Percentiles rank a stretch among this genome's conserved stretches.
Conservation (phyloP, 2,797 vertebrate species). For the Xenopus petersii region DNA sequence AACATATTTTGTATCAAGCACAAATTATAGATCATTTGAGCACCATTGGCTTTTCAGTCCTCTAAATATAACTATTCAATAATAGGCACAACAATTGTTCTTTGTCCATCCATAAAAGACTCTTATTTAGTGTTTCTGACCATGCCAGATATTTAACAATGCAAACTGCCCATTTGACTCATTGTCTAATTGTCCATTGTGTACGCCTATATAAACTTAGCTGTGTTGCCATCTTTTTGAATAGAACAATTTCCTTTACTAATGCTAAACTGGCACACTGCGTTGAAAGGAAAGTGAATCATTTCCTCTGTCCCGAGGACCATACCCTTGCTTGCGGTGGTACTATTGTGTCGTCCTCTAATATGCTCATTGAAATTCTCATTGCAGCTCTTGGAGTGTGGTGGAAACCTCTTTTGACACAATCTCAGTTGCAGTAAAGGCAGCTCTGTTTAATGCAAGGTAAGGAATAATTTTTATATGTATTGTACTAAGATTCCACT, state of each 20-base stretch:
- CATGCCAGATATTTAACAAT: slow-evolving; percentile 8
- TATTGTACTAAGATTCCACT: too few relatives aligned
- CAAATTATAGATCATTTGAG: too few relatives aligned
- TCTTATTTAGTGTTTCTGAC: slow-evolving; percentile 4
- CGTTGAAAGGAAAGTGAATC: neutral
- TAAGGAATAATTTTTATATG: slow-evolving; percentile 55
- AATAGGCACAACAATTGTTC: neutral
- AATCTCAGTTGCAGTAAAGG: slow-evolving; percentile 90
- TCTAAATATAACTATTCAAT: too few relatives aligned
- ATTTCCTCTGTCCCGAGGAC: neutral
- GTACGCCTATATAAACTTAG: neutral
- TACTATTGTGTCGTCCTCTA: neutral
- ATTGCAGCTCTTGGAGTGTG: slow-evolving; percentile 87
- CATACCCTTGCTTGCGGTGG: neutral
- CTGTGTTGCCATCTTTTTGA: neutral
- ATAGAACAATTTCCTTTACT: neutral
- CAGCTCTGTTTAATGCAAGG: slow-evolving; percentile 94
- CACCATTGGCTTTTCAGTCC: too few relatives aligned
- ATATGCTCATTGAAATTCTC: slow-evolving; percentile 15
- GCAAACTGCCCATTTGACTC: slow-evolving; percentile 23
- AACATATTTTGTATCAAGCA: too few relatives aligned
- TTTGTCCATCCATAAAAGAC: slow-evolving; percentile 22
- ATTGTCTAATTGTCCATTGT: slow-evolving; percentile 24
- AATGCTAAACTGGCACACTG: slow-evolving; percentile 1
- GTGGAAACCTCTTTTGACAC: slow-evolving; percentile 94